Conservation (phyloP, 2,113 vertebrate genomes). For the Climacteris rufus region DNA sequence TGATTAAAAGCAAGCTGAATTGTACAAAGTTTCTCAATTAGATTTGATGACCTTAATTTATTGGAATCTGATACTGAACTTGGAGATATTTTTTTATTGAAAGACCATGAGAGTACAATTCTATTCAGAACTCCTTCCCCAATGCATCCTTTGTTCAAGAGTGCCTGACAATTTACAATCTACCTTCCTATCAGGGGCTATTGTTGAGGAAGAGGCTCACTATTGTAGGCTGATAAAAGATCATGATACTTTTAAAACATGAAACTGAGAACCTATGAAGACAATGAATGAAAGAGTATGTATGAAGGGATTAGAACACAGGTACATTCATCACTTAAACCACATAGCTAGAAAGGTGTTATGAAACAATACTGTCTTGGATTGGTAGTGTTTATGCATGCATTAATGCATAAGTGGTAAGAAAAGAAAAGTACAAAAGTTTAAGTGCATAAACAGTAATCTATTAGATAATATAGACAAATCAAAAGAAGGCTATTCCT, state of each 20-base stretch:
- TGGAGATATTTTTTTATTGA: slow-evolving; percentile 30
- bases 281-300: background rate
- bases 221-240: background rate
- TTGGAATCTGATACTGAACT: slow-evolving; percentile 22
- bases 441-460: background rate
- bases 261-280: background rate
- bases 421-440: background rate
- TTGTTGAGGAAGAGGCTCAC: background rate
- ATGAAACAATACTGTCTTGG: background rate
- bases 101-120: slow-evolving; percentile 15
- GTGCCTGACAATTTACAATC: background rate
- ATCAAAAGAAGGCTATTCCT: background rate
- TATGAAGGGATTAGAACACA: background rate
- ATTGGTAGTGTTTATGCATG: background rate
- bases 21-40: slow-evolving; percentile 31
- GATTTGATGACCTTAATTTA: slow-evolving; percentile 27
- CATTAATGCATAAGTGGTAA: background rate
- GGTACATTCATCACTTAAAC: background rate
- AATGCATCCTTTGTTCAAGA: slow-evolving; percentile 14
- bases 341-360: background rate
- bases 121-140: slow-evolving; percentile 29
- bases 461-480: background rate
- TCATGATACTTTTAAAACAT: background rate
- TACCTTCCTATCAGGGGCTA: slow-evolving; percentile 26
- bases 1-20: slow-evolving; percentile 26